Evolutionary conservation across 2,888 invertebrate species (phyloP), one percentile per base, ranked within the genome.

Genomic region (Caenorhabditis japonica): DNA sequence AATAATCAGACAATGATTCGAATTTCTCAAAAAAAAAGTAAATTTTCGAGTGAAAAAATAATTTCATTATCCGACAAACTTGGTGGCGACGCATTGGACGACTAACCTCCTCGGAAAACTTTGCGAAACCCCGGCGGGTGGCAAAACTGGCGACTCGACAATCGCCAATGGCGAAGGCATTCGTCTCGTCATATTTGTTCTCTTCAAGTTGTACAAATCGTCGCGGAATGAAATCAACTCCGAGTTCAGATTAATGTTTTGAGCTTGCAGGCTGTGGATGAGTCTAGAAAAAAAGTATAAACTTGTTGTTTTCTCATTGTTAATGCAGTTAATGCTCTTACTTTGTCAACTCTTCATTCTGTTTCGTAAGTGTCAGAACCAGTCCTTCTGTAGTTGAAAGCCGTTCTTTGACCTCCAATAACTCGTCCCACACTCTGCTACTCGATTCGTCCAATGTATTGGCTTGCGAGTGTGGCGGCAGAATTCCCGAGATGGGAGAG

Each of bases 341-440:
- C 72, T 68, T 73, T 17, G 60, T 74, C 10, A 74, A 27, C 4
- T 58, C 61, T 21, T 68, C 68, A 25, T 74, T 74, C 10, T 74
- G 61, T 17, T 47, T 68, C 1, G 56, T 66, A 0, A 74, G 34
- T 0, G 56, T 47, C 2, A 52, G 8, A 0, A 69, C 55, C 19
- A 59, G 25, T 27, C 12, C 34, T 21, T 74, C 74, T 0, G 52
- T 53, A 1, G 34, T 34, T 7, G 21, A 25, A 0, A 74, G 38
- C 47, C 59, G 27, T 23, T 75, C 75, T 19, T 62, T 69, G 27
- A 70, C 23, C 17, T 75, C 69, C 46, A 75, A 33, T 2, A 75
- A 13, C 12, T 75, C 75, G 53, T 75, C 75, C 53, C 52, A 55
- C 7, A 68, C 36, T 41, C 52, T 39, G 21, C 56, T 52, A 15